Evolutionary conservation across 2,888 invertebrate species (phyloP), one percentile per base, ranked within the genome.

Genomic region (Netelia inedita): DNA sequence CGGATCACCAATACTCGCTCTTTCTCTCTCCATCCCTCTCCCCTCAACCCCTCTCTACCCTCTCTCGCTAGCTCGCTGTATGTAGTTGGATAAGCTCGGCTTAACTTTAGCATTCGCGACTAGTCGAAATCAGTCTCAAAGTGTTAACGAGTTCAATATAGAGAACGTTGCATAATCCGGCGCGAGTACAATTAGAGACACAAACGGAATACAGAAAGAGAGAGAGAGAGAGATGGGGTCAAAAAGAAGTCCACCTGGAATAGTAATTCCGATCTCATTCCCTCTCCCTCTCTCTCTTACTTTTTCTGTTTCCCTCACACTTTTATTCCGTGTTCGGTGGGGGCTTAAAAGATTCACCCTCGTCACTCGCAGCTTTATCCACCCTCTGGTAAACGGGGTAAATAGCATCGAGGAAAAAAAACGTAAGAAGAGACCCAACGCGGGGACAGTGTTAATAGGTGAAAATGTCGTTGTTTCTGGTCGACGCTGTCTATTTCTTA

Each of bases 341-440:
- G 16, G 63, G 75, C 76, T 72, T 84, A 84, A 80, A 80, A 76
- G 83, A 84, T 76, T 76, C 83, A 76, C 83, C 80, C 72, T 80
- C 66, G 61, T 84, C 80, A 66, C 66, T 55, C 61, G 19, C 59
- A 55, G 21, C 43, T 59, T 80, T 80, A 84, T 80, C 83, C 72
- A 84, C 72, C 68, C 72, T 63, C 57, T 35, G 66, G 61, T 68
- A 66, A 59, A 72, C 57, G 72, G 19, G 28, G 61, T 68, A 73
- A 72, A 76, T 66, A 76, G 61, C 35, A 35, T 35, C 35, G 53
- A 53, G 66, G 55, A 65, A n/a, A 6, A 16, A 63, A 61, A 16
- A 71, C 71, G 23, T 57, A 72, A 66, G 50, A 59, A 66, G 11
- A 10, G 28, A 28, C 28, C 28, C 63, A 21, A n/a, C n/a, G 1